Evolutionary conservation across 2,888 invertebrate species (phyloP).

Genomic region (Brenthis ino): DNA sequence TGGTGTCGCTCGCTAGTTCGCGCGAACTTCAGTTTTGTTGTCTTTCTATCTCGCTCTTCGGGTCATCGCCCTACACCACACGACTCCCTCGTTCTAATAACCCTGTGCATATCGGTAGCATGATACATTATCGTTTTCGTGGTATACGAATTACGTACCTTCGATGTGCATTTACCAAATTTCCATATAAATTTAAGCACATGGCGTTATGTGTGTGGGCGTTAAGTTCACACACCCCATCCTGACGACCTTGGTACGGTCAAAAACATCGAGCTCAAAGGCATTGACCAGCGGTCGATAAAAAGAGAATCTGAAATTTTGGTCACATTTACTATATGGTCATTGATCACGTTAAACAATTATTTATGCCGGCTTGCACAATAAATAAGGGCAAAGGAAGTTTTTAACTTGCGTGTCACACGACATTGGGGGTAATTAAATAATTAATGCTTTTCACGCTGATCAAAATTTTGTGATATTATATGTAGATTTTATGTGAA

Average conservation of each 20-base stretch:
- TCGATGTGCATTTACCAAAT: conserved; percentile 27
- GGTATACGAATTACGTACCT: conserved; percentile 40
- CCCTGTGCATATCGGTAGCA: conserved; percentile 64
- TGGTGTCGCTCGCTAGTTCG: conserved; percentile 43
- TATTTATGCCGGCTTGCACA: conserved; percentile 70
- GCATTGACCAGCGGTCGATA: conserved; percentile 67
- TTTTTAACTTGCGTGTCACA: conserved; percentile 68
- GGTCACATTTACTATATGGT: conserved; percentile 59
- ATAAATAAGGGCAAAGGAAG: conserved; percentile 71
- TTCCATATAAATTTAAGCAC: conserved; percentile 25
- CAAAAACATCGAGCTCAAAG: conserved; percentile 63
- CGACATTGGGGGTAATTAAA: conserved; percentile 56
- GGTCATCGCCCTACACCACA: conserved; percentile 75
- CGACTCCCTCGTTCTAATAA: conserved; percentile 76
- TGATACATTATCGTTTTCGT: conserved; percentile 54
- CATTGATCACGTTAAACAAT: conserved; percentile 67
- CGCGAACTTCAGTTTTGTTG: conserved; percentile 80
- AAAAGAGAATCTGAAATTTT: conserved; percentile 54
- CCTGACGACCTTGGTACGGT: conserved; percentile 75
- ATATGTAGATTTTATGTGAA: conserved; percentile 3
- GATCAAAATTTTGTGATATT: conserved; percentile 26
- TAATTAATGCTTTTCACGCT: conserved; percentile 39
- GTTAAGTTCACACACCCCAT: conserved; percentile 66
- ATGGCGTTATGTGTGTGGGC: conserved; percentile 43
- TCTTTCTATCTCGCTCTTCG: conserved; percentile 74